These are phyloP conservation scores for Nymphicus hollandicus DNA, from an alignment of 2,113 vertebrate species.

Conservation along the genomic window DNA sequence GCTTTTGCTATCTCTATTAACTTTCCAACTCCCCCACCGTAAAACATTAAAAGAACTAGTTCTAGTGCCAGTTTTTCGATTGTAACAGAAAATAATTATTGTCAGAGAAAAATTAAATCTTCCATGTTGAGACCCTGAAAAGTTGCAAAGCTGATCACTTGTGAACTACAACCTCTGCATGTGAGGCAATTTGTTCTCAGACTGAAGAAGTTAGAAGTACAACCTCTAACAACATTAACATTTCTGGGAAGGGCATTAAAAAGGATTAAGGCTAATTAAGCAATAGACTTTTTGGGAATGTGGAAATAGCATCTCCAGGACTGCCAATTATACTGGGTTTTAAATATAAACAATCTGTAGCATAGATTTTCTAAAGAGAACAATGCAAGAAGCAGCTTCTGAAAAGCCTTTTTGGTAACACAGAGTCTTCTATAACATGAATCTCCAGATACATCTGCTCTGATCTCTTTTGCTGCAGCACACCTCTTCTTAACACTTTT, in stretches of 20 bases:
- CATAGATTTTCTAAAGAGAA: background rate
- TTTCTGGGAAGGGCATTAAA: background rate
- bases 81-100: background rate
- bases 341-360: background rate
- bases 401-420: background rate
- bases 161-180: background rate
- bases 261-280: background rate
- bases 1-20: background rate
- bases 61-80: background rate
- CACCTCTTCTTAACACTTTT: background rate
- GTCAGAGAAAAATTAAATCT: background rate
- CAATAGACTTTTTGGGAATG: background rate
- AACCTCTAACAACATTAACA: background rate
- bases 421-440: background rate
- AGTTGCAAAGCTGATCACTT: background rate
- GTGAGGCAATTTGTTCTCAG: background rate
- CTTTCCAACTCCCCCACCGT: background rate
- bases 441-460: background rate
- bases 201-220: fast-evolving
- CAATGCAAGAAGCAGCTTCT: background rate
- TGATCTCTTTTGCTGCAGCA: background rate
- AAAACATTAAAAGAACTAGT: background rate
- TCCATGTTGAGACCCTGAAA: background rate
- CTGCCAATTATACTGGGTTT: background rate
- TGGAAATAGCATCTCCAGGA: background rate